Percentiles rank a stretch among this genome's conserved stretches.
These are phyloP conservation scores for Mesochorus sp. DNA, from an alignment of 2,888 invertebrate genomes.

Conservation along the genomic window DNA sequence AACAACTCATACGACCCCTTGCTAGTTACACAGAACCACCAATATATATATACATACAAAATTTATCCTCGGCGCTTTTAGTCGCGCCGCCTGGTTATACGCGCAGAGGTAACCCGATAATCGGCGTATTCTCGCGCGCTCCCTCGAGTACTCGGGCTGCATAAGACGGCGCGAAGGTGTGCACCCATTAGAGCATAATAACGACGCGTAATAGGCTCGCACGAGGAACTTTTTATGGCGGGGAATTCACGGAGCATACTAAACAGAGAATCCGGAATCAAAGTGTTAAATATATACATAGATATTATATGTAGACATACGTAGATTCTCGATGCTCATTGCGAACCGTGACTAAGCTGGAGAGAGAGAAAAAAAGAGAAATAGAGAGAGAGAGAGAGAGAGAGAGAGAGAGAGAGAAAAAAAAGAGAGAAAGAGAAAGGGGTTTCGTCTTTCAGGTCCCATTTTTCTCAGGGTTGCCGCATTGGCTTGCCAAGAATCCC, in stretches of 20 bases:
- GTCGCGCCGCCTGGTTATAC: too few species aligned
- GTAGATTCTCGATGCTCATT: constrained; percentile 70
- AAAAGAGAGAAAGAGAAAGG: constrained; percentile 15
- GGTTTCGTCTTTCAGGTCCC: constrained; percentile 37
- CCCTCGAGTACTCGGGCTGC: constrained; percentile 30
- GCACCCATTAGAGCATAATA: constrained; percentile 78
- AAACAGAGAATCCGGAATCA: constrained; percentile 27
- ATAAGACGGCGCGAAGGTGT: constrained; percentile 44
- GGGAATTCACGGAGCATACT: constrained; percentile 2
- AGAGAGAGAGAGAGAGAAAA: background rate
- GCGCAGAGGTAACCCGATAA: constrained; percentile 76
- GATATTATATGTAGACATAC: background rate
- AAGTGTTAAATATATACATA: constrained; percentile 23
- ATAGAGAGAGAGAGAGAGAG: constrained; percentile 5
- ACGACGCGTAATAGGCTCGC: constrained; percentile 74
- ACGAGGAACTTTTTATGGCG: constrained; percentile 25
- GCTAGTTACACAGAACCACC: too few species aligned
- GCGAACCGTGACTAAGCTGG: constrained; percentile 76
- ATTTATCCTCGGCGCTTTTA: too few species aligned
- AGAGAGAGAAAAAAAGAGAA: background rate
- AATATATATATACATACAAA: too few species aligned
- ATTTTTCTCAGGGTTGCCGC: constrained; percentile 1
- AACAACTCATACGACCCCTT: background rate
- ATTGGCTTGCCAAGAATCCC: constrained; percentile 32
- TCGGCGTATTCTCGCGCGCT: constrained; percentile 75